These are phyloP conservation scores for Epizoanthus rinbou DNA, from an alignment of 92 coral and sea anemone species.

Conservation along the genomic window DNA sequence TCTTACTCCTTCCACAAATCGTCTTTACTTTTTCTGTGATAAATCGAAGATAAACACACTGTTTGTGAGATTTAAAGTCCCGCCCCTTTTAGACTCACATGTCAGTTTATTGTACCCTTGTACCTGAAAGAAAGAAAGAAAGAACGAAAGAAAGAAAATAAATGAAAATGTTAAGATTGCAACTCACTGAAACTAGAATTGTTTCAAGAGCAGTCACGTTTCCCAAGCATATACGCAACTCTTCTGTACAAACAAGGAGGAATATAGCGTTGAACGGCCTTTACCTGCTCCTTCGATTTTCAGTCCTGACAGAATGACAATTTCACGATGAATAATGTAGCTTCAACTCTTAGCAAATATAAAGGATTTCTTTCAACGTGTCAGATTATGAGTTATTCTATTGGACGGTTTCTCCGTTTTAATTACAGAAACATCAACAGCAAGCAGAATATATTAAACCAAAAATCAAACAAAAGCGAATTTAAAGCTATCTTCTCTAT, in stretches of 20 bases:
- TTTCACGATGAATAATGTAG: not conserved
- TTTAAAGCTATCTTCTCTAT: not conserved
- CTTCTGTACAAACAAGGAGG: not conserved
- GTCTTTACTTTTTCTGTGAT: not conserved
- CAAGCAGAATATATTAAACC: conserved; percentile 21
- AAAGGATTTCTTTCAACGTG: conserved; percentile 19
- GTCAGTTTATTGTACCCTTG: not conserved
- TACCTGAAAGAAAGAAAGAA: not conserved
- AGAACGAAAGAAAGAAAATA: not conserved
- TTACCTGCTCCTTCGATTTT: conserved; percentile 6
- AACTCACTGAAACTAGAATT: not conserved
- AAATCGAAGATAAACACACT: conserved; percentile 9
- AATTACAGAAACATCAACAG: conserved; percentile 4
- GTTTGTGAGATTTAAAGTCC: not conserved
- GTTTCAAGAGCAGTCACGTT: not conserved
- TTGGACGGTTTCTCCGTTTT: conserved; percentile 24
- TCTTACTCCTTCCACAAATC: not conserved
- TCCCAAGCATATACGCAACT: not conserved
- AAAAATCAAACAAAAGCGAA: conserved; percentile 15
- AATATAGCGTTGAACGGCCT: not conserved
- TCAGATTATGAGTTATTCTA: not conserved
- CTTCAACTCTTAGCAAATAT: not conserved
- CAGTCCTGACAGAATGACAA: conserved; percentile 11
- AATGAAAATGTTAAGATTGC: not conserved
- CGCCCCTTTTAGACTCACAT: not conserved